Conservation (phyloP, 2,888 invertebrate species). For the Eupithecia exiguata region DNA sequence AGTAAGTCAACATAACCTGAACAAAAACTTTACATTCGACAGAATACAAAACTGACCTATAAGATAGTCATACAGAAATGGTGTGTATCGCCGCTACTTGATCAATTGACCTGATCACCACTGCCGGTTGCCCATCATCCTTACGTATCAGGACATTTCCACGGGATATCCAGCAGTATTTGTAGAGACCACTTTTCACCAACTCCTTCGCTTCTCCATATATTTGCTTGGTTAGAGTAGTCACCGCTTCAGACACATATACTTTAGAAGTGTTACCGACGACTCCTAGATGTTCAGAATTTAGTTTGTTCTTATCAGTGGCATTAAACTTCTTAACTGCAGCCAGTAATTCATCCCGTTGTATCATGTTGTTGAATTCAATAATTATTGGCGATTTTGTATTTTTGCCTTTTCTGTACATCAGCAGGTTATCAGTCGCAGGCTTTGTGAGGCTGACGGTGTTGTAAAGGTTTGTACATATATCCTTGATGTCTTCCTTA, state of each 20-base stretch:
- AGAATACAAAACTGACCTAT: no score
- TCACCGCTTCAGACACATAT: neutral
- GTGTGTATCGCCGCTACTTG: neutral
- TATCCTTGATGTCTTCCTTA: neutral
- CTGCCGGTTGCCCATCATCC: neutral
- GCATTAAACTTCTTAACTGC: neutral
- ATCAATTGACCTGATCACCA: neutral
- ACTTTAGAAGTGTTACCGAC: neutral
- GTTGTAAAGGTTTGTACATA: neutral
- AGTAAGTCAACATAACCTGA: no score
- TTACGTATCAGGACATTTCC: neutral
- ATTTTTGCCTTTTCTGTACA: slow-evolving; percentile 1
- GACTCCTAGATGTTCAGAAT: neutral
- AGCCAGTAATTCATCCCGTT: neutral
- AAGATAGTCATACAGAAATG: no score
- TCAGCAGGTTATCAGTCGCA: neutral
- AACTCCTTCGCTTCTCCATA: neutral
- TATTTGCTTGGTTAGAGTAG: neutral
- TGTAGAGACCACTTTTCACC: neutral
- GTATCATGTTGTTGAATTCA: neutral
- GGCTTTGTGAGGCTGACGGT: neutral
- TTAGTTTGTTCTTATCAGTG: neutral
- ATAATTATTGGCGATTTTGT: neutral
- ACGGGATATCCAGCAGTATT: slow-evolving; percentile 1
- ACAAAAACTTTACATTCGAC: no score